phyloP scores from a whole-genome alignment of 2,888 invertebrate genomes.

The Orthosia cruda region DNA sequence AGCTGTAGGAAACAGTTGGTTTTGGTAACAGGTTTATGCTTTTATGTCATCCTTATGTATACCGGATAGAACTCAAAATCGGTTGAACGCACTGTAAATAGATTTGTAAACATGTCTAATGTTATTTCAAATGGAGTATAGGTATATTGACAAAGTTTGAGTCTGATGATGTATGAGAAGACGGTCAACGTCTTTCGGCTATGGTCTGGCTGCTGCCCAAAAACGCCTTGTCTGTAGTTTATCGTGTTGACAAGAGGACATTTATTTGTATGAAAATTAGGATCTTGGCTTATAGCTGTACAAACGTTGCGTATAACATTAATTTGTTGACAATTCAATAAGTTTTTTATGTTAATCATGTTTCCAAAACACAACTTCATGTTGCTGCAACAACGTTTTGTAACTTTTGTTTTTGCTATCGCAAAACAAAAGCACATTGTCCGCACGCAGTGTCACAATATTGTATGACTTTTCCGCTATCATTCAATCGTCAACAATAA shows the following conservation, averaged over 20 bases:
- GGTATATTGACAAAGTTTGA: background rate
- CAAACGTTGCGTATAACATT: background rate
- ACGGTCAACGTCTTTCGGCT: no score
- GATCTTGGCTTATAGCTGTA: background rate
- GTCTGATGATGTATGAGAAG: background rate
- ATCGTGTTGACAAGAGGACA: background rate
- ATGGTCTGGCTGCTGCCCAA: background rate
- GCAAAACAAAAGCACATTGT: constrained; percentile 5
- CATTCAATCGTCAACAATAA: constrained; percentile 17
- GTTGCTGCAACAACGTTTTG: background rate
- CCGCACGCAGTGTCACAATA: background rate
- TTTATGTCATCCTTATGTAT: no score
- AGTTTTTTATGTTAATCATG: background rate
- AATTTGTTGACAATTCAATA: background rate
- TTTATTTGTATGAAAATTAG: background rate
- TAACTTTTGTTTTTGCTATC: background rate
- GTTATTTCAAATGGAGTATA: no score
- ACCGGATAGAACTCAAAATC: no score
- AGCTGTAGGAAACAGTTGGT: no score
- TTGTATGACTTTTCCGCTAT: constrained; percentile 24
- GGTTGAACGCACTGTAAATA: no score
- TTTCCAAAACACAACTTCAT: background rate
- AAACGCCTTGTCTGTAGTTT: background rate
- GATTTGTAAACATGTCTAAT: no score
- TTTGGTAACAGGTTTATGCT: no score